Evolutionary conservation across 2,113 vertebrate species (phyloP), one percentile per base, ranked within the genome.

Genomic region (Anguilla rostrata): DNA sequence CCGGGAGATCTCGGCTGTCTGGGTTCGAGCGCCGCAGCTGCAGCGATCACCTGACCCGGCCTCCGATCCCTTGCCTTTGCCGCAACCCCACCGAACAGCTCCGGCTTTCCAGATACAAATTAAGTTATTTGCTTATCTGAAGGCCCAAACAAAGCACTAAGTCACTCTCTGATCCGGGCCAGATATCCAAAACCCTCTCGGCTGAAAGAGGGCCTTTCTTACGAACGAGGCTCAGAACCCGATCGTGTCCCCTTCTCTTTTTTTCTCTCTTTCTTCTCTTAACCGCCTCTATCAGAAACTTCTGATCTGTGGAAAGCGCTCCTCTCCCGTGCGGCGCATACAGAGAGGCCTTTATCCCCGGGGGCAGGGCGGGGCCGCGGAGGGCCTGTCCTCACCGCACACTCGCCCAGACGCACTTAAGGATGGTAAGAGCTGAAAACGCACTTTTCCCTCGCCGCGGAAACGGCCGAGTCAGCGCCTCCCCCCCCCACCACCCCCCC

Each of bases 391-490:
- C 92, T 92, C 85, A 91, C 81, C 86, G 57, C 49, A 88, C 82
- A 86, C 39, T 60, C 84, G 34, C 87, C 84, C 84, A 75, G 7
- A 87, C 89, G 85, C 91, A 91, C 91, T 93, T 94, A 93, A 92
- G 88, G 91, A 92, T 91, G 85, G 91, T 93, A 93, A 88, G 90
- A 94, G 94, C 94, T 94, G 94, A 96, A 93, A 89, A 91, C 91
- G 93, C 94, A 95, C 93, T 95, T 94, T 94, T 91, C 71, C 78
- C 15, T 60, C 75, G 40, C 84, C 39, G 83, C 86, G 56, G 26
- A 60, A 89, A 84, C 63, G 34, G 92, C 89, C 90, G 92, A 95
- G 89, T 96, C 95, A 95, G 95, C 94, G 90, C 82, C 87, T 90
- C 87, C 87, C 90, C 88, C 43, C 43, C 43, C 43, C 43, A 1